A percentile compares a stretch with the other conserved stretches of the same genome.
Evolutionary conservation across 2,797 vertebrate species (phyloP).

Genomic region (Gymnothorax javanicus): DNA sequence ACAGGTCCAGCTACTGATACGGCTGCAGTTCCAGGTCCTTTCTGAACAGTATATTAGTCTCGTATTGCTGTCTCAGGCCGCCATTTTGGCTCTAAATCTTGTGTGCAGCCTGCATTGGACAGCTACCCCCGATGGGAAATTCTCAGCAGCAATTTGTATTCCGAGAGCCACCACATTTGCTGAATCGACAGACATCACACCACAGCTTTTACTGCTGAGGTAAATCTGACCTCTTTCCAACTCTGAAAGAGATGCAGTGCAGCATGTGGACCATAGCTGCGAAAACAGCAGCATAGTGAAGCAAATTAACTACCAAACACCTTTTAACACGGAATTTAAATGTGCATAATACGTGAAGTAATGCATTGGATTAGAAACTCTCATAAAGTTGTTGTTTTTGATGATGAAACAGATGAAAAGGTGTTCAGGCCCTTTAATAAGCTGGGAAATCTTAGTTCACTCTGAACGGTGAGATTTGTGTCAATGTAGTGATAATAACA

Average conservation of each 20-base stretch:
- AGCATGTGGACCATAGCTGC: background rate
- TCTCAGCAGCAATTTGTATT: background rate
- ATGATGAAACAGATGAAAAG: background rate
- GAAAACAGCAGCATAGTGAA: background rate
- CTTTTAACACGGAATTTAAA: background rate
- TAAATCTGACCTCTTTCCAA: background rate
- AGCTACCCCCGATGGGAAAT: background rate
- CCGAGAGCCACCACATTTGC: background rate
- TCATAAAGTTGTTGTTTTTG: background rate
- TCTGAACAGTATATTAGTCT: background rate
- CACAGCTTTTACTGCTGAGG: background rate
- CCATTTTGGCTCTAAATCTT: conserved; percentile 11
- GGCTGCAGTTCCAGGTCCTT: background rate
- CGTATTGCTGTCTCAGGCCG: background rate
- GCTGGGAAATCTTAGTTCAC: conserved; percentile 7
- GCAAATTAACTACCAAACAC: background rate
- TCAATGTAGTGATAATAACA: conserved; percentile 42
- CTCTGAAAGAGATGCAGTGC: background rate
- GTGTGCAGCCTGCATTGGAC: background rate
- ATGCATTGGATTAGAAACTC: background rate
- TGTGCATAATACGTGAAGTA: background rate
- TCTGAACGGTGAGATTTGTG: background rate
- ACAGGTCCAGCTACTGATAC: no score
- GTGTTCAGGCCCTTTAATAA: background rate
- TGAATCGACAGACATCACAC: conserved; percentile 14